Base-by-base conservation (phyloP, 1,140 invertebrate species). In the Magallana ariakensis region DNA sequence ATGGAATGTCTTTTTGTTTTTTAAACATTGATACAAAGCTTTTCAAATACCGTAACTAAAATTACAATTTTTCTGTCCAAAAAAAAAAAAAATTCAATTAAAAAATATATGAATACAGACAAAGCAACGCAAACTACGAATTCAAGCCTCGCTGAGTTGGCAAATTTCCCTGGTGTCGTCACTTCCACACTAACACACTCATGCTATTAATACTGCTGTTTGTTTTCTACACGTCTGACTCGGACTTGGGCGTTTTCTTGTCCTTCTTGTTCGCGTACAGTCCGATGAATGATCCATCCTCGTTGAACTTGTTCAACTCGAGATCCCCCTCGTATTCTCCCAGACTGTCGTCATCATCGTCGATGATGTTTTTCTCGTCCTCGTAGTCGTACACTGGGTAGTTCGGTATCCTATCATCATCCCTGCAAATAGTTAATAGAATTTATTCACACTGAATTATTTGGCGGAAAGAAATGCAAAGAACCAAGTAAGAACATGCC, bases 241-340 rank as follows among this genome's bases (percentile, higher is more conserved):
- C 66, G 0, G 66, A 75, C 66, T 75, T 75, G 26, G 66, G 66
- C 2, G 66, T 9, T 26, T 75, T 82, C 86, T 88, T 88, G 66
- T 87, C 85, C 70, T 92, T 91, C 84, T 90, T 91, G 58, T 92
- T 89, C 5, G 89, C 86, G 84, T 93, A 93, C 22, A 91, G 70
- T 16, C 92, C 93, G 57, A 93, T 93, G 82, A 93, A 93, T n/a
- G 92, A 93, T 6, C 93, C 93, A 53, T 93, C 93, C 75, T 93
- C 92, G 58, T 93, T 93, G 87, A 93, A 93, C 75, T 92, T 92
- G 15, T 87, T 88, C 16, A 89, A 86, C 56, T 92, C 92, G 53
- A 90, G 89, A 83, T 92, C 91, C 1, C 90, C 92, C n/a, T 91
- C 91, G 53, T 92, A 92, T 81, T 92, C 91, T 80, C 88, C 90